phyloP scores from a whole-genome alignment of 2,797 vertebrate species.

The Phoebastria nigripes region DNA sequence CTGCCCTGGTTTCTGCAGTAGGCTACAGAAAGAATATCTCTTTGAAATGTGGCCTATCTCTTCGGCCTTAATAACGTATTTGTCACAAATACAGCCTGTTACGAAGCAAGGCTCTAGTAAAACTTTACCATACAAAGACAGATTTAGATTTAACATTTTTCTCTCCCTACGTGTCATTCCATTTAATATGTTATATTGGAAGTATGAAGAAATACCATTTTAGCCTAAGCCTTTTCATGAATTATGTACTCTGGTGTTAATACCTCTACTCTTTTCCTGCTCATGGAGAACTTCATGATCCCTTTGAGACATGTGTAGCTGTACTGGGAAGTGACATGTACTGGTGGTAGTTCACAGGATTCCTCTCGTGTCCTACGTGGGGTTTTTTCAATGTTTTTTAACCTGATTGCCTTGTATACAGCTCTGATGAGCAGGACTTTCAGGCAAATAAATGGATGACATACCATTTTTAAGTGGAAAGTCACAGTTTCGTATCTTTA shows the following conservation, averaged over 20 bases:
- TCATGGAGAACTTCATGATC: background rate
- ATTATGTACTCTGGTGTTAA: background rate
- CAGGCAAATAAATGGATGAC: background rate
- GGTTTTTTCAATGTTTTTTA: accelerated
- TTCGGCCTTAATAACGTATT: constrained; percentile 6
- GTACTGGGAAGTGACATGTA: background rate
- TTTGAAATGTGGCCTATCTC: constrained; percentile 1
- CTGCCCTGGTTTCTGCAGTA: constrained; percentile 52
- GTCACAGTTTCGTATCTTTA: background rate
- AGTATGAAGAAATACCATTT: background rate
- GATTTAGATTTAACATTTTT: constrained; percentile 3
- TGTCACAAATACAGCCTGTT: constrained; percentile 1
- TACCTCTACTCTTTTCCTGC: background rate
- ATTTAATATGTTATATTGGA: background rate
- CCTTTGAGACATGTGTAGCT: background rate
- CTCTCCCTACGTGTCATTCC: background rate
- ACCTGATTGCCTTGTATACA: background rate
- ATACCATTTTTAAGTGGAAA: background rate
- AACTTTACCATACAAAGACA: background rate
- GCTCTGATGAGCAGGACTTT: background rate
- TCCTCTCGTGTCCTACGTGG: accelerated
- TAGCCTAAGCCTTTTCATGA: background rate
- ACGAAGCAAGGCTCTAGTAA: background rate
- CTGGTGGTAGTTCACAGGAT: background rate
- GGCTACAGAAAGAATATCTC: constrained; percentile 6